Base-by-base conservation (phyloP, 2,797 vertebrate genomes). In the Megalops cyprinoides region DNA sequence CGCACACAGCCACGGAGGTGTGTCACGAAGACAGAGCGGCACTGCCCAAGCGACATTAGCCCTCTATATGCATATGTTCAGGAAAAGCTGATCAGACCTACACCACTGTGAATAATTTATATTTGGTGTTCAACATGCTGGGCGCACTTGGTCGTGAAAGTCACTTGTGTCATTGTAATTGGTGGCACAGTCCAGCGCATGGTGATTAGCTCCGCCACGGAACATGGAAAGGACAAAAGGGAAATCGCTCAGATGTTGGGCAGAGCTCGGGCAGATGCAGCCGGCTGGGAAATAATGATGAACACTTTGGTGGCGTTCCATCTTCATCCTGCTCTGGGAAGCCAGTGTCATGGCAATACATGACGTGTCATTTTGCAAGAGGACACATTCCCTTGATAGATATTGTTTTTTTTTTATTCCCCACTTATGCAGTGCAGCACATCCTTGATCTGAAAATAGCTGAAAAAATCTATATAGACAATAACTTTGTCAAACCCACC, bases 121-220 rank as follows among this genome's bases (percentile, higher is more conserved):
- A 83, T 87, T 87, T 87, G 85, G 83, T 82, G 60, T 81, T 85
- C 80, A 79, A 78, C 90, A 86, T 73, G 84, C 87, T 87, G 90
- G 25, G 82, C 83, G 83, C 88, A 86, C 83, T 81, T 67, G 90
- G 89, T 90, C 83, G 83, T 91, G 90, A 90, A 91, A 90, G 90
- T 91, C 89, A 90, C 89, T 90, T 89, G 85, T 87, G 90, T 89
- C 81, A 82, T 82, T 58, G 82, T 92, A 92, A 92, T 91, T 91
- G 88, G 88, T 83, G 84, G 89, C 80, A 81, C 84, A 78, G 88
- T 80, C 58, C 76, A 23, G 80, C 10, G 81, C 86, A 90, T 88
- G 82, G 85, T 86, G 89, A 92, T 92, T 88, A 90, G 87, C 55
- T 73, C 10, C 53, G 49, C 76, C 51, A 55, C 48, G 48, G 78